Evolutionary conservation across 2,797 vertebrate species (phyloP).

Genomic region (Lacerta bilineata): DNA sequence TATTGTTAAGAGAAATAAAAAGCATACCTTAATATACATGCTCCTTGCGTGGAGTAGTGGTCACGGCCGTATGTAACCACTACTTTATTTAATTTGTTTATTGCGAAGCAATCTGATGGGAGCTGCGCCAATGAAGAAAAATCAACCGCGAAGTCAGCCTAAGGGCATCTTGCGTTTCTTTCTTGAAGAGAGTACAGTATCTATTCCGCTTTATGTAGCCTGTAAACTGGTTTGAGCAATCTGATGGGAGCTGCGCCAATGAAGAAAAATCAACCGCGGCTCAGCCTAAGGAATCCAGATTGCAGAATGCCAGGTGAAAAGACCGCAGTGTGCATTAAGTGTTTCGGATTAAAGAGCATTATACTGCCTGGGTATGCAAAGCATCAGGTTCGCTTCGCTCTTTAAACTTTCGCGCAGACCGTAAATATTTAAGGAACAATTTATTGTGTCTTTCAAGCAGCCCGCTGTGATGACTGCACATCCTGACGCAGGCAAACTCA

Average conservation of each 20-base stretch:
- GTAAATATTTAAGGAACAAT: slow-evolving; percentile 15
- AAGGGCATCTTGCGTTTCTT: neutral
- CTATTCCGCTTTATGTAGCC: neutral
- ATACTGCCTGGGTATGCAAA: neutral
- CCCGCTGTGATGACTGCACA: neutral
- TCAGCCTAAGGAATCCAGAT: neutral
- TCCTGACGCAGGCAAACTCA: neutral
- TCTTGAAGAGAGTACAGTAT: neutral
- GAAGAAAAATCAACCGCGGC: neutral
- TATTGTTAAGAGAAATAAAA: too few species aligned
- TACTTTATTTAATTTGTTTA: too few species aligned
- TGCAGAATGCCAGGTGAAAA: neutral
- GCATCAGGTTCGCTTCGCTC: neutral
- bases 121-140: too few species aligned
- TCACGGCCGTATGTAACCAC: too few species aligned
- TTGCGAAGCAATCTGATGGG: neutral
- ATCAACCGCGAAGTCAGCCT: too few species aligned
- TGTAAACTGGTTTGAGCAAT: neutral
- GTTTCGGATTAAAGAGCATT: neutral
- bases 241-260: neutral
- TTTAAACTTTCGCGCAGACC: neutral
- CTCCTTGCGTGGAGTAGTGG: too few species aligned
- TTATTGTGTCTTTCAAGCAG: slow-evolving; percentile 4
- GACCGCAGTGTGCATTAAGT: neutral
- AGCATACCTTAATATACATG: too few species aligned